These are phyloP conservation scores for Habroteleia sp. DNA, from an alignment of 2,888 invertebrate species.

Conservation along the genomic window DNA sequence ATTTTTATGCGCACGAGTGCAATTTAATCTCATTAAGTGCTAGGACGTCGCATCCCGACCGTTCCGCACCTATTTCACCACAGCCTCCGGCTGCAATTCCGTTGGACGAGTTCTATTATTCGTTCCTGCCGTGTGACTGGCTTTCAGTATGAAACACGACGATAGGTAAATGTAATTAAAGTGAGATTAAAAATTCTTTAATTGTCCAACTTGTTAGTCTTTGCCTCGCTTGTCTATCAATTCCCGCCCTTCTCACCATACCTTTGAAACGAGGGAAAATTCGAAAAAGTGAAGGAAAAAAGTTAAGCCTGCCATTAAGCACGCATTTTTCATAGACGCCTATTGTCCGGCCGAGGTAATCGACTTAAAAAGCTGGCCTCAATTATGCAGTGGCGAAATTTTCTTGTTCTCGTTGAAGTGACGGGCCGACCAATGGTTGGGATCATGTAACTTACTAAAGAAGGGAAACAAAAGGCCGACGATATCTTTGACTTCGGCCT, in stretches of 20 bases:
- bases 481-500: conserved; percentile 72
- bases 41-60: conserved; percentile 60
- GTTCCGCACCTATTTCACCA: conserved; percentile 57
- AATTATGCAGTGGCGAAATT: conserved; percentile 46
- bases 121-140: conserved; percentile 68
- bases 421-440: conserved; percentile 44
- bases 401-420: conserved; percentile 26
- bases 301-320: conserved; percentile 23
- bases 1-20: conserved; percentile 67
- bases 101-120: conserved; percentile 68
- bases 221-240: conserved; percentile 29
- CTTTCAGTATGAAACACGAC: conserved; percentile 64
- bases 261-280: background rate
- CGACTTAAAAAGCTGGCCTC: conserved; percentile 52
- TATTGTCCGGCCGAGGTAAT: conserved; percentile 52
- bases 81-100: conserved; percentile 55
- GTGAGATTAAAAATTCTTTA: conserved; percentile 71
- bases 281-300: background rate
- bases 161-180: conserved; percentile 72
- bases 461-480: conserved; percentile 72
- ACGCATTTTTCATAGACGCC: conserved; percentile 43
- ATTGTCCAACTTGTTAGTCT: conserved; percentile 72
- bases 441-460: conserved; percentile 56
- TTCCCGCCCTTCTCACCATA: conserved; percentile 1
- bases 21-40: conserved; percentile 75